Base-by-base conservation (phyloP, 2,797 vertebrate genomes). In the Hypotaenidia okinawae region DNA sequence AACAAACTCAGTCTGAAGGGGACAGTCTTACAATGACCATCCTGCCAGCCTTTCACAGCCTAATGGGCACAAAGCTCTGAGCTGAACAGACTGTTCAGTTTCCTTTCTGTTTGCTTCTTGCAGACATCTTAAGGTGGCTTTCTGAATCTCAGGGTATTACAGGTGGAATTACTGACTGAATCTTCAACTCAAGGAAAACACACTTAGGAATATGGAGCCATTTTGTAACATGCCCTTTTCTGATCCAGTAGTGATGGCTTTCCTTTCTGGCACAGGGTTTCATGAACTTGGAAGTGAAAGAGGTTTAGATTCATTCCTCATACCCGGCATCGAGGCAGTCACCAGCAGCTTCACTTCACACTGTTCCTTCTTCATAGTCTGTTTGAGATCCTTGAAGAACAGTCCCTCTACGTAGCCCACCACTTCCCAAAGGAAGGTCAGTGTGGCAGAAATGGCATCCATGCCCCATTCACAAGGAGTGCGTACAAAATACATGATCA, bases 351-450 rank as follows among this genome's bases (percentile, higher is more conserved):
- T 99, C 84, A 99, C 99, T 96, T 99, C 99, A 93, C 99, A 99
- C 93, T 99, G 99, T 89, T 99, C 99, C 94, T 99, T 99, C 98
- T 99, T 99, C 99, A 99, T 99, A 59, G 99, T 99, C 98, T 99
- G 99, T 96, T 99, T 99, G 87, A 99, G 98, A 87, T 99, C 99
- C 95, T 99, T 99, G 97, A 99, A 99, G 98, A 99, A 99, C 11
- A 99, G 98, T 28, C 99, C 99, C 97, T 99, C 99, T 54, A 99
- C 99, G 3, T 99, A 99, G 30, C 99, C 99, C 10, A 99, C 99
- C 94, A 99, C 99, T 97, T 99, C 99, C 99, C 99, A 99, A 32
- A 99, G 98, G 97, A 99, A 99, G 72, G 99, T 99, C 73, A 99
- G 97, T 0, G 99, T 99, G 92, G 99, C 99, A 6, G 99, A 99